These are phyloP conservation scores for Epistrophe grossulariae DNA, from an alignment of 2,888 invertebrate genomes.

Conservation along the genomic window DNA sequence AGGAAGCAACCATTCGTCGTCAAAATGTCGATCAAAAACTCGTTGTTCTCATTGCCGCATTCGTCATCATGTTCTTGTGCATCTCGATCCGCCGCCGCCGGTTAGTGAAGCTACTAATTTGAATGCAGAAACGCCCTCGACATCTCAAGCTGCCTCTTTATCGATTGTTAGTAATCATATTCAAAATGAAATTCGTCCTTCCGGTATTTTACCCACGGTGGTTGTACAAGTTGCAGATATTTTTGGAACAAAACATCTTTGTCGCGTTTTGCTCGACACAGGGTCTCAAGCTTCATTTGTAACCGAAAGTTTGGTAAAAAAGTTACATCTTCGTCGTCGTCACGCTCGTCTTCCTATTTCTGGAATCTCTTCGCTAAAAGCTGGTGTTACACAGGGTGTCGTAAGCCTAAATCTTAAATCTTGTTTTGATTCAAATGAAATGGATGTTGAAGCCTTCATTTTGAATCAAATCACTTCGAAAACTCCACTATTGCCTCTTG, in stretches of 20 bases:
- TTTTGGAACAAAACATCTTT: background rate
- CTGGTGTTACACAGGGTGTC: background rate
- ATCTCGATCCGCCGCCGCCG: too few relatives aligned
- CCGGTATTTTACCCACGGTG: constrained; percentile 26
- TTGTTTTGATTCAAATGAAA: background rate
- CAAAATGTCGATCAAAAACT: too few relatives aligned
- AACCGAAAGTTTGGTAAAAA: background rate
- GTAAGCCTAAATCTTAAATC: background rate
- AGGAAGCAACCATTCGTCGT: too few relatives aligned
- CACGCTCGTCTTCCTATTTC: background rate
- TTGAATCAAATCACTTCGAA: constrained; percentile 13
- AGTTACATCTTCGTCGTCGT: background rate
- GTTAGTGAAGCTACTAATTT: too few relatives aligned
- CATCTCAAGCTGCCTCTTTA: too few relatives aligned
- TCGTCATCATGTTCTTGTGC: too few relatives aligned
- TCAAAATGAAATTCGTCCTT: background rate
- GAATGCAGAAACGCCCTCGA: too few relatives aligned
- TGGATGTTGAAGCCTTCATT: constrained; percentile 5
- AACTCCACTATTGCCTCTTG: background rate
- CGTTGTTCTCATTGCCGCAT: too few relatives aligned
- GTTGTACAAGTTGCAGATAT: background rate
- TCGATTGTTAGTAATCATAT: constrained; percentile 11
- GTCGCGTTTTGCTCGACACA: background rate
- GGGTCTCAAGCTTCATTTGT: constrained; percentile 3
- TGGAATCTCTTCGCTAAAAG: background rate